Evolutionary conservation across 1,140 invertebrate species (phyloP), one percentile per base, ranked within the genome.

Genomic region (Cardiocondyla obscurior): DNA sequence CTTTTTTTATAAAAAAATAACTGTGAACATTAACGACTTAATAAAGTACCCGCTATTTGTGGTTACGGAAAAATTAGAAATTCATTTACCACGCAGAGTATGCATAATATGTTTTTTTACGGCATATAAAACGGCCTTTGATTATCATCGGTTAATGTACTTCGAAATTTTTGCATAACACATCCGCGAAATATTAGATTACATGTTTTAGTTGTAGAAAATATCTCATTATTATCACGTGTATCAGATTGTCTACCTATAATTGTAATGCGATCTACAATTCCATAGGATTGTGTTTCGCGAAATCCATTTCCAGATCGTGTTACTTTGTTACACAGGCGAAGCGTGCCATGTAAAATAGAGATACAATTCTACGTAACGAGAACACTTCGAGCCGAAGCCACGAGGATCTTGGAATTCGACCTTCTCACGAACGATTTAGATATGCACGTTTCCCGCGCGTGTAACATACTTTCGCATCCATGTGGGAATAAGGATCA

Each of bases 1-100:
- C n/a, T 25, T 58, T 81, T 81, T 53, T 30, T 76, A 57, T n/a
- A n/a, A 70, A 46, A 39, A 12, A 28, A 39, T 72, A 57, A 81
- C n/a, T 36, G 51, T 46, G 5, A 81, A 58, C 5, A 57, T 19
- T 58, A 42, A 69, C 28, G 46, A 30, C 16, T 19, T 30, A 42
- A 70, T 39, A 65, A 65, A 65, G 1, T 22, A 25, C 46, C 30
- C 14, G 36, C 19, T 36, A 8, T 25, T 30, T 53, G 74, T 16
- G 60, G 33, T 28, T 39, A 33, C n/a, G n/a, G 22, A 19, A 44
- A 51, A 36, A 77, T 79, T 39, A 19, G 22, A 46, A 6, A 28
- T 36, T 46, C 46, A 62, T 22, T 60, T 33, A 16, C 10, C 55
- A n/a, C n/a, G 5, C 12, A 60, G 12, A 6, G 44, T 6, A 22